Conservation (phyloP, 2,797 vertebrate genomes). For the Myripristis murdjan region DNA sequence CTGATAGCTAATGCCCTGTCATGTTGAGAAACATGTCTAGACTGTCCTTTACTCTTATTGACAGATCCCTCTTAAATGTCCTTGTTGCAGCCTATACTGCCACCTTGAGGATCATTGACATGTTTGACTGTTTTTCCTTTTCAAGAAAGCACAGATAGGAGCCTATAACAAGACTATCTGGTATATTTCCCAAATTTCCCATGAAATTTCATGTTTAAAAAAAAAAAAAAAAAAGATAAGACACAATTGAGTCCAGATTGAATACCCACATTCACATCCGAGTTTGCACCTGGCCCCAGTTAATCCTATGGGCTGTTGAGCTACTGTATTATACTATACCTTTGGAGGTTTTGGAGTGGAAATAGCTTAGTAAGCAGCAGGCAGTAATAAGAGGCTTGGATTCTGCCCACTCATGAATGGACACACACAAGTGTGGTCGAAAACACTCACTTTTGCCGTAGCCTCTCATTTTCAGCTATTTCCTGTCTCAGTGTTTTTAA, state of each 20-base stretch:
- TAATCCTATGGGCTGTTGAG: slow-evolving; percentile 61
- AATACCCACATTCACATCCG: background rate
- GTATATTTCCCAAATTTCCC: slow-evolving; percentile 9
- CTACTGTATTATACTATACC: slow-evolving; percentile 63
- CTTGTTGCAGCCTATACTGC: slow-evolving; percentile 75
- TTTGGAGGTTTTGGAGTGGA: slow-evolving; percentile 54
- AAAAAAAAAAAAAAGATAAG: slow-evolving; percentile 13
- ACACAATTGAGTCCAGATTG: slow-evolving; percentile 9
- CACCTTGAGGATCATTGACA: slow-evolving; percentile 71
- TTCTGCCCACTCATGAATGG: slow-evolving; percentile 34
- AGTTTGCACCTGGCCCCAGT: slow-evolving; percentile 44
- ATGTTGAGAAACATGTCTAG: slow-evolving; percentile 69
- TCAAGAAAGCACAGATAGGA: slow-evolving; percentile 32
- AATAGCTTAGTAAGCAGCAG: slow-evolving; percentile 61
- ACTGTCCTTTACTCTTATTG: slow-evolving; percentile 62
- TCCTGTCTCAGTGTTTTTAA: background rate
- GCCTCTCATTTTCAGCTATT: slow-evolving; percentile 31
- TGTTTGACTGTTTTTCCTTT: slow-evolving; percentile 14
- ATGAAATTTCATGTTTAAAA: background rate
- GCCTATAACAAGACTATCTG: slow-evolving; percentile 6
- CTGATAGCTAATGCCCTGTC: slow-evolving; percentile 73
- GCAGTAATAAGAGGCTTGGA: slow-evolving; percentile 65
- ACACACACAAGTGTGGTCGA: too few species aligned
- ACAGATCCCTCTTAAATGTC: slow-evolving; percentile 37
- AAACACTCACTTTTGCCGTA: slow-evolving; percentile 35